A percentile compares a stretch with the other conserved stretches of the same genome.
Conservation (phyloP, 2,797 vertebrate genomes). For the Eulemur rubriventer region DNA sequence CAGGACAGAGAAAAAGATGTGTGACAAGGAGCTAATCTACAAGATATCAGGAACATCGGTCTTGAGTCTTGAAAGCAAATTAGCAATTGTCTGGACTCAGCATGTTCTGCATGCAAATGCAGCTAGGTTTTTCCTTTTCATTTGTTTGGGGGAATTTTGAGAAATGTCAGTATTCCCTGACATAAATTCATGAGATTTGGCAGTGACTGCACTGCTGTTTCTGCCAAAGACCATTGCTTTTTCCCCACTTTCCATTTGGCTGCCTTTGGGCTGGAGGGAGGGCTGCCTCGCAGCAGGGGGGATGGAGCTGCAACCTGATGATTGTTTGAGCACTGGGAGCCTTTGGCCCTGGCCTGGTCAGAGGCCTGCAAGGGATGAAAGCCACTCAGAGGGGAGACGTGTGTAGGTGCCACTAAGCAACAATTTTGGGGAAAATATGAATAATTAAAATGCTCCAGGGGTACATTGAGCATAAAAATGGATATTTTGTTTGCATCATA, state of each 20-base stretch:
- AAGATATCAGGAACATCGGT: not conserved
- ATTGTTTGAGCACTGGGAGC: not conserved
- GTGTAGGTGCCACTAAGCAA: not conserved
- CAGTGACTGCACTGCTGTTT: not conserved
- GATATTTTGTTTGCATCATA: not conserved
- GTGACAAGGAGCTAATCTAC: not conserved
- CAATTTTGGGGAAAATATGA: not conserved
- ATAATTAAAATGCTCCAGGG: not conserved
- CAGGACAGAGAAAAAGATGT: not conserved
- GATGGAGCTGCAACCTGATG: not conserved
- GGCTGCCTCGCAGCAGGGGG: not conserved
- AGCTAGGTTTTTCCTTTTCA: constrained; percentile 1
- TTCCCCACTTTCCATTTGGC: constrained; percentile 30
- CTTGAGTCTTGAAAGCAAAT: constrained; percentile 1
- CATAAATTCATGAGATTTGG: not conserved
- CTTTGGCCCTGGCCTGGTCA: not conserved
- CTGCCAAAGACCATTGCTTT: constrained; percentile 28
- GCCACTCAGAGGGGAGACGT: not conserved
- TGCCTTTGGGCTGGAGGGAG: not conserved
- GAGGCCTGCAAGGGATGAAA: not conserved
- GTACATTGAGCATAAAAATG: not conserved
- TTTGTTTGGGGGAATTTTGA: constrained; percentile 43
- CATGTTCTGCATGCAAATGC: not conserved
- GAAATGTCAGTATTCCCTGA: constrained; percentile 15
- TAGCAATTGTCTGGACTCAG: not conserved